phyloP scores from a whole-genome alignment of 2,888 invertebrate genomes.

The Byasa hedistus region DNA sequence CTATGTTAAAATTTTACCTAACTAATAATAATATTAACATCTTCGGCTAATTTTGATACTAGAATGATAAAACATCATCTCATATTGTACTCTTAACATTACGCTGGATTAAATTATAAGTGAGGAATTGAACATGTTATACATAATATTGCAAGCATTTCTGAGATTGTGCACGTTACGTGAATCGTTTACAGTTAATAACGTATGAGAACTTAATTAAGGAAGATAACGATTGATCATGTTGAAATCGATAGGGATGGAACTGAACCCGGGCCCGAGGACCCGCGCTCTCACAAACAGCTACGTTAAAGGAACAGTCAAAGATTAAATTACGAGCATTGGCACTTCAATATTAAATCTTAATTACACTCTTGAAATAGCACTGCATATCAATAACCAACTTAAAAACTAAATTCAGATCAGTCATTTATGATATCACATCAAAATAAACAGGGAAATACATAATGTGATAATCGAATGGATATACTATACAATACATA shows the following conservation, averaged over 20 bases:
- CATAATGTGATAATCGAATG: conserved; percentile 76
- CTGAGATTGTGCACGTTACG: conserved; percentile 79
- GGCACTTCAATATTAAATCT: conserved; percentile 80
- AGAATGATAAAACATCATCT: conserved; percentile 79
- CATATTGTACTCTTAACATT: conserved; percentile 81
- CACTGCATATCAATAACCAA: conserved; percentile 80
- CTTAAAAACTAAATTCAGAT: conserved; percentile 82
- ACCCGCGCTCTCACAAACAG: conserved; percentile 48
- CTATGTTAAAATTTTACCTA: conserved; percentile 79
- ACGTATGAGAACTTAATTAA: conserved; percentile 58
- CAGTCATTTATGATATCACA: conserved; percentile 83
- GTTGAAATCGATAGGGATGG: conserved; percentile 56
- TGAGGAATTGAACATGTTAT: conserved; percentile 71
- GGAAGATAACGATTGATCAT: conserved; percentile 61
- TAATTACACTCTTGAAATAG: conserved; percentile 79
- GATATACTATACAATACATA: conserved; percentile 71
- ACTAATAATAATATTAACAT: conserved; percentile 79
- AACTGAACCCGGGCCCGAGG: conserved; percentile 30
- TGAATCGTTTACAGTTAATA: conserved; percentile 56
- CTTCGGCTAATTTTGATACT: conserved; percentile 82
- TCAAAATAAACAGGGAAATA: conserved; percentile 81
- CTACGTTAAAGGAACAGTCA: conserved; percentile 76
- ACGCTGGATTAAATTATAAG: conserved; percentile 73
- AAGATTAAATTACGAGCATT: conserved; percentile 80
- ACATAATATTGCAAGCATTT: conserved; percentile 79